phyloP scores from a whole-genome alignment of 2,888 invertebrate genomes.

The Tortrix viridana region DNA sequence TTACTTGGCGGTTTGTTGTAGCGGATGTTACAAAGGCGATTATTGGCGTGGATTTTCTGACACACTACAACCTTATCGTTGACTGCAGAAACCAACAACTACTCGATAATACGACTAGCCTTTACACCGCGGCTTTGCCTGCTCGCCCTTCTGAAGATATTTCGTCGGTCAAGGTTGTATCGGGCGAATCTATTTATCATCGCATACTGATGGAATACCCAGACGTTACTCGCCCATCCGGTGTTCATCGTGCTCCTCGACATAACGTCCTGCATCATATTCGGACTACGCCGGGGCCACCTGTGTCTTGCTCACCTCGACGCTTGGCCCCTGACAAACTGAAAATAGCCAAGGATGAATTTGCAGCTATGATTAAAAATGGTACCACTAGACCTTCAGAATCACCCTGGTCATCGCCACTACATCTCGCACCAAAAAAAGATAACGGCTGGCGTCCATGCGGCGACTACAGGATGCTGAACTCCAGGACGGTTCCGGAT shows the following conservation, averaged over 20 bases:
- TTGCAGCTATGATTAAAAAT: slow-evolving; percentile 46
- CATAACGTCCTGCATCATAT: slow-evolving; percentile 46
- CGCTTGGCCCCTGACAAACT: slow-evolving; percentile 50
- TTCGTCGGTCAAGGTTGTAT: slow-evolving; percentile 24
- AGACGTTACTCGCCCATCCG: slow-evolving; percentile 39
- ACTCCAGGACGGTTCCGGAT: slow-evolving; percentile 46
- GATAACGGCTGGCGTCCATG: slow-evolving; percentile 48
- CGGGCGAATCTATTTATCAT: slow-evolving; percentile 16
- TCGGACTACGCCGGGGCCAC: slow-evolving; percentile 48
- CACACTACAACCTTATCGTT: slow-evolving; percentile 49
- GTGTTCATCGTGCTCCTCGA: slow-evolving; percentile 39
- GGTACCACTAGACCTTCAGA: slow-evolving; percentile 43
- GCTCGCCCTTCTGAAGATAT: neutral
- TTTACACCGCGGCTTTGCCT: slow-evolving; percentile 21
- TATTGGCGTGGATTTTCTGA: slow-evolving; percentile 54
- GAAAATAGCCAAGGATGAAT: too few species aligned
- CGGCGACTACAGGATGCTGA: slow-evolving; percentile 52
- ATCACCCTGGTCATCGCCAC: slow-evolving; percentile 51
- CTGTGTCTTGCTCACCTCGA: slow-evolving; percentile 46
- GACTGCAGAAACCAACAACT: slow-evolving; percentile 46
- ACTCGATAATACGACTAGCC: slow-evolving; percentile 38
- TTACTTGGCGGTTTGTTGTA: slow-evolving; percentile 52
- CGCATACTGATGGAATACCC: slow-evolving; percentile 29
- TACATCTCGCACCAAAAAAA: slow-evolving; percentile 52
- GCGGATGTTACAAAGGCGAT: slow-evolving; percentile 54